Conservation (phyloP, 1,140 invertebrate species). For the Riptortus pedestris region DNA sequence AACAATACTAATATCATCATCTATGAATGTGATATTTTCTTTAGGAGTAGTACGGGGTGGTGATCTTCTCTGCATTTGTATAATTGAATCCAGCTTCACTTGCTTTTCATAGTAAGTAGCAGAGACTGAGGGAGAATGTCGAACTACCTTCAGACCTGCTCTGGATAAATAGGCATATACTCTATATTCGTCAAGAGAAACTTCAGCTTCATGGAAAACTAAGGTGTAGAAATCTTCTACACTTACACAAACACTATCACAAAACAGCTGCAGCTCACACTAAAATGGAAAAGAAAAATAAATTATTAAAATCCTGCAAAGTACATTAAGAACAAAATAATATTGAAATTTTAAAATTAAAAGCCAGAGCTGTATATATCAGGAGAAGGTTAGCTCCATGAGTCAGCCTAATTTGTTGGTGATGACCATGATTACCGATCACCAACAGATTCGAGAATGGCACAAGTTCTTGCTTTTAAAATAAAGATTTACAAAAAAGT, state of each 20-base stretch:
- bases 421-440: background rate
- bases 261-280: conserved; percentile 46
- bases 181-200: conserved; percentile 46
- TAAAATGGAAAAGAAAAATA: conserved; percentile 35
- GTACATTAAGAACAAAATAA: conserved; percentile 22
- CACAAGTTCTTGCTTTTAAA: background rate
- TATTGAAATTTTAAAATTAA: background rate
- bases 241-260: conserved; percentile 45
- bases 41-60: background rate
- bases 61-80: background rate
- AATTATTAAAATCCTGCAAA: conserved; percentile 12
- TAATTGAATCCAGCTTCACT: background rate
- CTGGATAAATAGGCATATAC: conserved; percentile 49
- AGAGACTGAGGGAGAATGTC: conserved; percentile 24
- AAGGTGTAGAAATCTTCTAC: conserved; percentile 50
- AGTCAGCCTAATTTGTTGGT: background rate
- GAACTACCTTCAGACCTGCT: conserved; percentile 41
- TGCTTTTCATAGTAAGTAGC: conserved; percentile 2
- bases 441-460: background rate
- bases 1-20: background rate
- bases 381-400: background rate
- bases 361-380: background rate
- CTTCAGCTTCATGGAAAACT: conserved; percentile 41
- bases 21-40: background rate
- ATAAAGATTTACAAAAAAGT: no score